These are phyloP conservation scores for Lynx canadensis DNA, from an alignment of 2,113 vertebrate species.

Conservation along the genomic window DNA sequence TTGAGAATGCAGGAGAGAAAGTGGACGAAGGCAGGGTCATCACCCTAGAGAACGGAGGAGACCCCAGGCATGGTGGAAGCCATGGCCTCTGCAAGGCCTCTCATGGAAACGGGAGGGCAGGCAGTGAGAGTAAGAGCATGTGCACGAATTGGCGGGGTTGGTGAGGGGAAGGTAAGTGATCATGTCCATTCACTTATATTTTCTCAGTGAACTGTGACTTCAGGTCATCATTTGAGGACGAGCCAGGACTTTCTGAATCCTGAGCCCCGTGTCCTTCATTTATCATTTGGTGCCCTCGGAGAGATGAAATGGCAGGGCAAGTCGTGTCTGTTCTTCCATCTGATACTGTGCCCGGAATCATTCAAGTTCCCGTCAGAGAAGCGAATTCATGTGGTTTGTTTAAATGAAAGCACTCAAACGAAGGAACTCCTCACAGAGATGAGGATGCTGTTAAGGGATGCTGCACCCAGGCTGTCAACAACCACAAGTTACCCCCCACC, in stretches of 20 bases:
- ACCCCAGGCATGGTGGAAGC: background rate
- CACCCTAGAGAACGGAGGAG: background rate
- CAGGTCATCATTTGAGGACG: background rate
- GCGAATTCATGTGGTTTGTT: background rate
- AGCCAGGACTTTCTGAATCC: background rate
- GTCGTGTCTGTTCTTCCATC: background rate
- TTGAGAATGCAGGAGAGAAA: background rate
- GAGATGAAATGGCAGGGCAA: background rate
- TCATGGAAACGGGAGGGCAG: background rate
- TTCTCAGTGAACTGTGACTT: background rate
- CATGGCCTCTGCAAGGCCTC: background rate
- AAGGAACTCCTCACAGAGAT: background rate
- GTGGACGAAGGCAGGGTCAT: background rate
- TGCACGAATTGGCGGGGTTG: background rate
- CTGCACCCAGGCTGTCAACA: background rate
- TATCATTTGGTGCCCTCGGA: background rate
- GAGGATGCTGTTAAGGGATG: background rate
- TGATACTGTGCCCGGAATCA: background rate
- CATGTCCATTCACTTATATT: background rate
- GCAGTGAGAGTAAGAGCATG: fast-evolving
- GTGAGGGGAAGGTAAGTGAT: background rate
- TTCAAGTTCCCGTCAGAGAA: background rate
- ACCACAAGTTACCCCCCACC: background rate
- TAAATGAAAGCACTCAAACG: background rate
- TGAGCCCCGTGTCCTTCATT: background rate